phyloP scores from a whole-genome alignment of 2,888 invertebrate genomes.

The Balanococcus diminutus region DNA sequence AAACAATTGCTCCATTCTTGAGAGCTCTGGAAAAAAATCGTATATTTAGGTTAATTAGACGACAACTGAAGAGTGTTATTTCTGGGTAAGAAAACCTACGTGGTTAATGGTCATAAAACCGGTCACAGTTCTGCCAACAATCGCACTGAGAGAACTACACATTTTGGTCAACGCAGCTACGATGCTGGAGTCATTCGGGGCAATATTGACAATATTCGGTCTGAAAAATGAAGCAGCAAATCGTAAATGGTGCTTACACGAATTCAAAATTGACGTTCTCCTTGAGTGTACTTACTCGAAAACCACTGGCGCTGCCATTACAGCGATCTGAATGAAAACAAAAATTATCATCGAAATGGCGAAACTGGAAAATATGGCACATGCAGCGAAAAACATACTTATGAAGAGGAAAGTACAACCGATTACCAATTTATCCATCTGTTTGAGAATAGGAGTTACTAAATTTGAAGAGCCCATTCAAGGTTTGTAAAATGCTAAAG shows the following conservation, averaged over 20 bases:
- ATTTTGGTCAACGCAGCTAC: not conserved
- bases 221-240: too few species aligned
- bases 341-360: not conserved
- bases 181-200: not conserved
- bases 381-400: not conserved
- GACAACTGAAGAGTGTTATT: not conserved
- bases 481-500: not conserved
- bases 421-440: not conserved
- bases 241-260: too few species aligned
- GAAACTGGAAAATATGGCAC: not conserved
- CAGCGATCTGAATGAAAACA: not conserved
- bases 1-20: constrained; percentile 11
- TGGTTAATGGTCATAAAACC: not conserved
- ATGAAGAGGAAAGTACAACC: not conserved
- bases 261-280: too few species aligned
- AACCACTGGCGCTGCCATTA: not conserved
- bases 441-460: not conserved
- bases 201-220: not conserved
- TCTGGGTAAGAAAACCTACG: not conserved
- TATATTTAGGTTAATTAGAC: not conserved
- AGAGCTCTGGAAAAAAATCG: not conserved
- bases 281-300: not conserved
- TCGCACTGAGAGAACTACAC: not conserved
- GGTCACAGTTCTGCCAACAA: not conserved
- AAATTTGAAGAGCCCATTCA: not conserved